Evolutionary conservation across 2,888 invertebrate species (phyloP), one percentile per base, ranked within the genome.

Genomic region (Synergus gifuensis): DNA sequence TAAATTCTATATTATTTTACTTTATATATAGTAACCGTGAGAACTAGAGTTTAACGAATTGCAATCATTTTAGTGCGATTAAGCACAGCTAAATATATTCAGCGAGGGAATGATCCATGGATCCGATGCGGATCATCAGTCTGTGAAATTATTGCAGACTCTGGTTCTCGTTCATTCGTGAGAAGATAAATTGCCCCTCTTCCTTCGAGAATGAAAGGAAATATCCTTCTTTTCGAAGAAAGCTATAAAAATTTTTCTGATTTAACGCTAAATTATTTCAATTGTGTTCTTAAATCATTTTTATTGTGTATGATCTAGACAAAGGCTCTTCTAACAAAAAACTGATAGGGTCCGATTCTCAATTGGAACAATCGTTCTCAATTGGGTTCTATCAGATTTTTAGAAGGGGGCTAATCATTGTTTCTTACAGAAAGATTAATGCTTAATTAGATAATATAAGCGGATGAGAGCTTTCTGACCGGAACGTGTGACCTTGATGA

Each of bases 41-140:
- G 85, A 85, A 85, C 81, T 84, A 83, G 85, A 83, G 76, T 82
- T 79, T 79, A 81, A 85, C 81, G 73, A 84, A 79, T 76, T 66
- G 64, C 77, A 36, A 81, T 77, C 73, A 78, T 76, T 81, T 82
- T 77, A 78, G 81, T 79, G 60, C 42, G 78, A 82, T 84, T 84
- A 79, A 77, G 78, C 78, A 69, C 76, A 80, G 79, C 62, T 79
- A 42, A 83, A 28, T 46, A 14, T 67, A 69, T 69, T 82, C 80
- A 63, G 79, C 69, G 78, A 78, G 80, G 73, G 80, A 82, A 82
- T 78, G 77, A 85, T 83, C 83, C 77, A 80, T 85, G 79, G 79
- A 85, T 85, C 81, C 80, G 86, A 84, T 80, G 81, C 85, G 86
- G 84, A 85, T 86, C 87, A 87, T 86, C 85, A 85, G 84, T 84